Percentiles rank a stretch among this genome's conserved stretches.
phyloP scores from a whole-genome alignment of 2,888 invertebrate species.

The Hirudinaria manillensis region DNA sequence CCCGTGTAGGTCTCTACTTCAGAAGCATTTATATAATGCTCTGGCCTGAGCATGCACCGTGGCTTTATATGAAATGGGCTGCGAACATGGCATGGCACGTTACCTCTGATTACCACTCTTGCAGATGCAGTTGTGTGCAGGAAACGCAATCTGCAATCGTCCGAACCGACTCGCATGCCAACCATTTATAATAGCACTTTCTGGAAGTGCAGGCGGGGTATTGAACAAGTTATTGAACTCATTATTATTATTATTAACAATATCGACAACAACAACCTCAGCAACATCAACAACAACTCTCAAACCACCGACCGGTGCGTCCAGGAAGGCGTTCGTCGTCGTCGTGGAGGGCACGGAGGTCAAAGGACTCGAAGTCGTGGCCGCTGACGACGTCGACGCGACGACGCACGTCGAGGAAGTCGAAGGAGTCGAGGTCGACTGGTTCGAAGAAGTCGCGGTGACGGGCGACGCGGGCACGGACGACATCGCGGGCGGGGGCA shows the following conservation, averaged over 20 bases:
- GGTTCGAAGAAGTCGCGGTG: background rate
- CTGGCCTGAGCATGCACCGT: no score
- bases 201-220: no score
- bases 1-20: no score
- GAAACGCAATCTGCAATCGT: no score
- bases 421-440: background rate
- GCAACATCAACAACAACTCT: background rate
- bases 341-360: background rate
- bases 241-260: background rate
- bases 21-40: no score
- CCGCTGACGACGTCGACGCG: background rate
- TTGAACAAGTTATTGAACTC: no score
- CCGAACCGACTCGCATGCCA: no score
- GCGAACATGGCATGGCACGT: no score
- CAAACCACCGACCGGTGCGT: background rate
- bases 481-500: conserved; percentile 11
- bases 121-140: no score
- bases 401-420: background rate
- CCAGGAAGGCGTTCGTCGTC: background rate
- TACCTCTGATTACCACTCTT: no score
- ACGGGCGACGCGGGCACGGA: background rate
- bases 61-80: no score
- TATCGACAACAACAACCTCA: background rate
- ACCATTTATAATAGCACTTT: no score
- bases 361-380: background rate